Evolutionary conservation across 2,888 invertebrate species (phyloP), one percentile per base, ranked within the genome.

Genomic region (Meandrusa payeni): DNA sequence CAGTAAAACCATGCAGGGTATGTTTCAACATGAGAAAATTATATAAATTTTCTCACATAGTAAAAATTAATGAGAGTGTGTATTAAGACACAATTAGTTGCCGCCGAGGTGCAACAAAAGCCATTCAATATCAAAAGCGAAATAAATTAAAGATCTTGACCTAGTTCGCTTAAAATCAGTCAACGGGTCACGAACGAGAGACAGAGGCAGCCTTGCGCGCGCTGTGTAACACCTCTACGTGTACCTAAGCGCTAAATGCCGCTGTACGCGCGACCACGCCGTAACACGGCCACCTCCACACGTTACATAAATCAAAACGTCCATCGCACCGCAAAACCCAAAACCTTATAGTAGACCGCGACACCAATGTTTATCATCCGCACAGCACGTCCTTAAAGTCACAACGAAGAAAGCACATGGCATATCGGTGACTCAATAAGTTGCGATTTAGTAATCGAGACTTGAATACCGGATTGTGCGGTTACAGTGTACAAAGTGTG

Each of bases 181-280:
- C 80, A 82, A 71, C 79, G 66, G 85, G 85, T 85, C 83, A 85
- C 75, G 85, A 83, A 78, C 83, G 75, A 82, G 80, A 79, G 82
- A 81, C 78, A 79, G 75, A 71, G 71, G 75, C 72, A 82, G 69
- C 82, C 82, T 83, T 82, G 82, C 69, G 64, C 64, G 50, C 57
- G 64, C 61, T 67, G 64, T 68, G 71, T 69, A 69, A 72, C 67
- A 65, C 59, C 64, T 69, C 67, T 60, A 69, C 68, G 69, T 72
- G 68, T 69, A 69, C 67, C 64, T 66, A 65, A 65, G 59, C 55
- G 63, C 58, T 64, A 57, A 69, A 62, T 64, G 59, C 37, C 11
- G 24, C n/a, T 15, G 5, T 13, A 22, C 22, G 15, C 26, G 19
- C 26, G 4, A 6, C 7, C 39, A 9, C 9, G 5, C 17, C 12